Conservation (phyloP, 2,888 invertebrate genomes). For the Aethes cnicana region DNA sequence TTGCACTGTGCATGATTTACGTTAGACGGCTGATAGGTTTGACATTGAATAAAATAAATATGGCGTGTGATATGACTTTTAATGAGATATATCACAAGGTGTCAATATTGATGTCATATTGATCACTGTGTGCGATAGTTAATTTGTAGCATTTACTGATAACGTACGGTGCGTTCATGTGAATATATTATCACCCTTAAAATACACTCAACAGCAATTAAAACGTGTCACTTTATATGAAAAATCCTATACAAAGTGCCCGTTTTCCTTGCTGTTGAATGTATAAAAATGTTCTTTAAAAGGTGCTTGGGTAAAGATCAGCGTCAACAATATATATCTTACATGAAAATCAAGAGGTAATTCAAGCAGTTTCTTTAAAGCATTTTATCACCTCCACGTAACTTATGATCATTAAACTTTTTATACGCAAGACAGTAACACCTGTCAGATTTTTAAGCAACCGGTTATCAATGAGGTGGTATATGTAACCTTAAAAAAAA, state of each 20-base stretch:
- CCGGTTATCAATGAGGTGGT: slow-evolving; percentile 4
- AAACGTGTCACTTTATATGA: background rate
- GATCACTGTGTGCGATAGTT: background rate
- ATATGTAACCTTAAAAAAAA: slow-evolving; percentile 8
- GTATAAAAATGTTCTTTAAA: background rate
- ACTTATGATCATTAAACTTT: slow-evolving; percentile 4
- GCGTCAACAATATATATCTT: no score
- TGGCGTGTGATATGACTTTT: slow-evolving; percentile 35
- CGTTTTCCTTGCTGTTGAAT: no score
- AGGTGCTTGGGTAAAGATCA: no score
- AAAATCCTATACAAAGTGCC: no score
- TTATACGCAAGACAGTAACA: slow-evolving; percentile 4
- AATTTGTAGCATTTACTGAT: no score
- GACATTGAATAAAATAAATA: slow-evolving; percentile 36
- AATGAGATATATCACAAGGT: slow-evolving; percentile 41
- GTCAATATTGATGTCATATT: slow-evolving; percentile 31
- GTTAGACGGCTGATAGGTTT: slow-evolving; percentile 23
- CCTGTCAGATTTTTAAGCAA: slow-evolving; percentile 9
- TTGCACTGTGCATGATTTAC: slow-evolving; percentile 4
- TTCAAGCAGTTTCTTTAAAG: background rate
- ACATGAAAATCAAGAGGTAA: background rate
- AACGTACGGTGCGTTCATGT: no score
- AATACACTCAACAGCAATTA: no score
- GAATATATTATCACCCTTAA: no score
- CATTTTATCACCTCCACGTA: slow-evolving; percentile 5